Conservation (phyloP, 2,797 vertebrate genomes). For the Tinamus major region DNA sequence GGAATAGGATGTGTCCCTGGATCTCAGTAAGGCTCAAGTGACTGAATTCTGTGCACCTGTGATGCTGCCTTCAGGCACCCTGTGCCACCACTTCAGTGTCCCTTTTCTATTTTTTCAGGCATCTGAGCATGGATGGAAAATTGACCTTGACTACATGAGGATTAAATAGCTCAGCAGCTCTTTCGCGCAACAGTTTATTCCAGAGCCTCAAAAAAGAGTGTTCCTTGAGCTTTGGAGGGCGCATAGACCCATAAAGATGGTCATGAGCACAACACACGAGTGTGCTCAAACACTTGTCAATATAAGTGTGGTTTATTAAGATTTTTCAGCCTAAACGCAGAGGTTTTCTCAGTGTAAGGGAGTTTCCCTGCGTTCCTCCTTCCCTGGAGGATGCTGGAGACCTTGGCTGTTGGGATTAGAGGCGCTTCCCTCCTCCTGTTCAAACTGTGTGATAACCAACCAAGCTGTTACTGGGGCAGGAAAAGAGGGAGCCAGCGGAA, state of each 20-base stretch:
- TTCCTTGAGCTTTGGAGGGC: not conserved
- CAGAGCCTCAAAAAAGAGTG: not conserved
- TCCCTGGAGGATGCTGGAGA: not conserved
- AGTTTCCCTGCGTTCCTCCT: not conserved
- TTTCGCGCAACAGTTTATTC: not conserved
- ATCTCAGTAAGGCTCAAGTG: not conserved
- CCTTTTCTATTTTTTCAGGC: not conserved
- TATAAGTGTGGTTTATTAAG: not conserved
- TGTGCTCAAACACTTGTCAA: not conserved
- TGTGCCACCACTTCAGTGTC: too few species aligned
- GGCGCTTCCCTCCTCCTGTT: not conserved
- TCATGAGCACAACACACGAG: not conserved
- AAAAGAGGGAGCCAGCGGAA: not conserved
- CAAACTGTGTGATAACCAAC: not conserved
- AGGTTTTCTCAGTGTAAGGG: not conserved
- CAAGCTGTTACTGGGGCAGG: not conserved
- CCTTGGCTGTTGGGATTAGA: not conserved
- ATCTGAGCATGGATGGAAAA: rapidly evolving
- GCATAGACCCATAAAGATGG: not conserved
- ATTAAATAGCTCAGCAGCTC: rapidly evolving
- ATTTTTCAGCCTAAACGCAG: not conserved
- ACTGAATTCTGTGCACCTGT: not conserved
- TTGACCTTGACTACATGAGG: not conserved
- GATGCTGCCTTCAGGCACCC: not conserved
- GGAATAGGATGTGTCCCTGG: not conserved